Conservation (phyloP, 1,140 invertebrate species). For the Formica selysi region DNA sequence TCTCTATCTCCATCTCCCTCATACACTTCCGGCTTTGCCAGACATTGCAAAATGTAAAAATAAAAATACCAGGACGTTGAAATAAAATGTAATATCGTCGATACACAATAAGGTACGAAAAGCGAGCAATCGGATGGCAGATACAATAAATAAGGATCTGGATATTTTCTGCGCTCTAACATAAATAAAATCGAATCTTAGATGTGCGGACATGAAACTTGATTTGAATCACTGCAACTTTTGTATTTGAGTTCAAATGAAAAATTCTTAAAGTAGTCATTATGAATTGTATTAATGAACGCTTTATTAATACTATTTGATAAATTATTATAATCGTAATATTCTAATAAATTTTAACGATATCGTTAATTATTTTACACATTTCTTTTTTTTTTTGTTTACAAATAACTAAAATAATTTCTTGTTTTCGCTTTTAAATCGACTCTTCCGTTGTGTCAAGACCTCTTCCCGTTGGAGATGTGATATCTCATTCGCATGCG, state of each 20-base stretch:
- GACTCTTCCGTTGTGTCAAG: conserved; percentile 28
- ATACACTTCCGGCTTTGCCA: neutral
- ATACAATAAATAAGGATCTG: neutral
- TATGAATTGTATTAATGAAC: neutral
- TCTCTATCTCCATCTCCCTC: neutral
- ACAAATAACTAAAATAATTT: neutral
- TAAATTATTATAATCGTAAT: neutral
- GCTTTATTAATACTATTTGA: neutral
- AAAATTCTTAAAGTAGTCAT: neutral
- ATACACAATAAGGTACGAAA: conserved; percentile 3
- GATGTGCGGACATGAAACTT: neutral
- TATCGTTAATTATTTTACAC: neutral
- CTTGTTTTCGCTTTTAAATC: neutral
- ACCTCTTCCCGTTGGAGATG: conserved; percentile 16
- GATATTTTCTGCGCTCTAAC: neutral
- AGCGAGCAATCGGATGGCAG: neutral
- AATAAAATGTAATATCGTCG: conserved; percentile 42
- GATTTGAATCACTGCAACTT: neutral
- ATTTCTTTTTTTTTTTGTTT: neutral
- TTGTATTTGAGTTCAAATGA: neutral
- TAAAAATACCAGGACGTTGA: conserved; percentile 8
- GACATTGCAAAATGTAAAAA: conserved; percentile 21
- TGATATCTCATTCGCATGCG: conserved; percentile 50
- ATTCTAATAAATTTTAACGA: neutral
- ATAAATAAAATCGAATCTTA: neutral